Conservation (phyloP, 2,113 vertebrate species). For the Lepisosteus osseus region DNA sequence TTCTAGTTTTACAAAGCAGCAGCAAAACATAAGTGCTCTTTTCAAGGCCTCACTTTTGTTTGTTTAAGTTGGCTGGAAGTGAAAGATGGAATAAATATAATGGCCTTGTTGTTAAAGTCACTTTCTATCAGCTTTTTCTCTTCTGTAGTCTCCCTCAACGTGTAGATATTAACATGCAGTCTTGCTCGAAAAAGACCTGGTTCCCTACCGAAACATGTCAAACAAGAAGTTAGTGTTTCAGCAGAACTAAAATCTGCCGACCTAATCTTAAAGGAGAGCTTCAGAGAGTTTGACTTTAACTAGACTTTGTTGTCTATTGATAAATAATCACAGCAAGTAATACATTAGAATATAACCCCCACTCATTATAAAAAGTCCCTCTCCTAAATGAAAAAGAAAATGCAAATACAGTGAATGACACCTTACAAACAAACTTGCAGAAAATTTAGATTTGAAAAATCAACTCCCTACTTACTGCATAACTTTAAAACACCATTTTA, state of each 20-base stretch:
- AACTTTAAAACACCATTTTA: too few relatives aligned
- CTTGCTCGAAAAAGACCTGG: neutral
- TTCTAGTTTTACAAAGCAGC: neutral
- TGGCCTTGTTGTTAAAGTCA: neutral
- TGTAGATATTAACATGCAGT: neutral
- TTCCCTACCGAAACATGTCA: slow-evolving; percentile 12
- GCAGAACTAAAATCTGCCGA: slow-evolving; percentile 20
- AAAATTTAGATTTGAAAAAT: too few relatives aligned
- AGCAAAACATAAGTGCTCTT: too few relatives aligned
- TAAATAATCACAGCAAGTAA: too few relatives aligned
- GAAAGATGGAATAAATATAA: neutral
- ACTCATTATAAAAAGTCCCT: too few relatives aligned
- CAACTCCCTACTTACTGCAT: too few relatives aligned
- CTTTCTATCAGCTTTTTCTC: neutral
- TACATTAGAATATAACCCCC: too few relatives aligned
- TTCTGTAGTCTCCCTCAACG: slow-evolving; percentile 15
- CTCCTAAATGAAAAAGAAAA: too few relatives aligned
- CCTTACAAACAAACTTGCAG: too few relatives aligned
- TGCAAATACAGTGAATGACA: too few relatives aligned
- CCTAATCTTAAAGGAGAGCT: slow-evolving; percentile 15
- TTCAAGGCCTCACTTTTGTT: too few relatives aligned
- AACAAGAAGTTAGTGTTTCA: slow-evolving; percentile 28
- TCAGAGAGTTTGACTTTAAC: neutral
- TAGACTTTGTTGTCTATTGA: too few relatives aligned
- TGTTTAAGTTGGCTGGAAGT: neutral